Conservation (phyloP, 1,140 invertebrate genomes). For the Ceratosolen solmsi region DNA sequence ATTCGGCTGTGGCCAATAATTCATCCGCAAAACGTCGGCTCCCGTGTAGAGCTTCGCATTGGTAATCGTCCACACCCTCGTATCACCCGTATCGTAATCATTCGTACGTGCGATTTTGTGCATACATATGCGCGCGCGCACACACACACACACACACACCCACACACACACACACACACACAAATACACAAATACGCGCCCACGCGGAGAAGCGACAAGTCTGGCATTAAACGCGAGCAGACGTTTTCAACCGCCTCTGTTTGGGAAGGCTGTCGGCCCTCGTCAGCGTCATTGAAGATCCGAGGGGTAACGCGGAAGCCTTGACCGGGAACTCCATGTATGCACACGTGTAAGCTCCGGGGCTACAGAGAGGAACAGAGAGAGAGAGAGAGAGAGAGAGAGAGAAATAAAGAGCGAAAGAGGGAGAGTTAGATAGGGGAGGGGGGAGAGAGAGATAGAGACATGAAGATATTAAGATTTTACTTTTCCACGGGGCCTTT, state of each 20-base stretch:
- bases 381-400: too few species aligned
- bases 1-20: background rate
- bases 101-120: conserved; percentile 24
- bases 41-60: background rate
- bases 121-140: background rate
- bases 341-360: background rate
- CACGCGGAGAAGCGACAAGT: conserved; percentile 51
- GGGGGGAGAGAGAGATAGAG: background rate
- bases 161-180: too few species aligned
- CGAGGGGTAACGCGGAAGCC: conserved; percentile 59
- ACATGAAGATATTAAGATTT: background rate
- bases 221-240: conserved; percentile 70
- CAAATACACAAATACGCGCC: conserved; percentile 1
- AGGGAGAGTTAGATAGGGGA: too few species aligned
- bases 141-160: too few species aligned
- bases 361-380: too few species aligned
- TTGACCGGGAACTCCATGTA: conserved; percentile 60
- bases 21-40: background rate
- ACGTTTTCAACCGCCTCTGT: conserved; percentile 69
- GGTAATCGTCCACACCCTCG: background rate
- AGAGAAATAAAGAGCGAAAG: too few species aligned
- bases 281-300: conserved; percentile 64
- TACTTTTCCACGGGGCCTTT: conserved; percentile 32
- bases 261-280: conserved; percentile 71
- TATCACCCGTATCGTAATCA: conserved; percentile 16